Conservation (phyloP, 2,888 invertebrate genomes). For the Diploptera punctata region DNA sequence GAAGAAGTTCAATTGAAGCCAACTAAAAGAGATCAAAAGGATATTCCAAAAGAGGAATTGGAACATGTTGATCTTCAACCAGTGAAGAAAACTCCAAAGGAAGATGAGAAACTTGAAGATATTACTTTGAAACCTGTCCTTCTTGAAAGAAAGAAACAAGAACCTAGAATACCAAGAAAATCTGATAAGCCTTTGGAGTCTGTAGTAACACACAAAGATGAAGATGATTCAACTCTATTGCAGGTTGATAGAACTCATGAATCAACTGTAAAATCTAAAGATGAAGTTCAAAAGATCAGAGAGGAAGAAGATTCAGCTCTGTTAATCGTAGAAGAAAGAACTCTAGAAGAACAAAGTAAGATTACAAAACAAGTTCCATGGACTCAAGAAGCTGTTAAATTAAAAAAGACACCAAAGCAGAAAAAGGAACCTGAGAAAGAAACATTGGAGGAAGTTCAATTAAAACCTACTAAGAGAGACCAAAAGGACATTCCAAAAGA, state of each 20-base stretch:
- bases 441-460: constrained; percentile 57
- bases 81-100: constrained; percentile 41
- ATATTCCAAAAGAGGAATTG: constrained; percentile 44
- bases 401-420: constrained; percentile 54
- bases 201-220: constrained; percentile 41
- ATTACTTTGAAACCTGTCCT: background rate
- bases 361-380: constrained; percentile 16
- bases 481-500: constrained; percentile 41
- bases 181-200: constrained; percentile 34
- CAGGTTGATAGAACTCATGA: constrained; percentile 44
- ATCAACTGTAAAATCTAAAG: constrained; percentile 29
- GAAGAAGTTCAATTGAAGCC: constrained; percentile 50
- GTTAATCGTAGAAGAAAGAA: constrained; percentile 26
- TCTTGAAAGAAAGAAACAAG: constrained; percentile 39
- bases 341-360: constrained; percentile 36
- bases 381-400: constrained; percentile 37
- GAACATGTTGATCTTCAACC: constrained; percentile 45
- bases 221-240: constrained; percentile 46
- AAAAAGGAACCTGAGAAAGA: constrained; percentile 55
- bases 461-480: constrained; percentile 54
- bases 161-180: background rate
- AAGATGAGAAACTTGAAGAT: constrained; percentile 38
- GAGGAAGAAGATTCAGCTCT: constrained; percentile 24
- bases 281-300: constrained; percentile 15
- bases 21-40: constrained; percentile 57